Evolutionary conservation across 2,888 invertebrate species (phyloP), one percentile per base, ranked within the genome.

Genomic region (Diarsia dahlii): DNA sequence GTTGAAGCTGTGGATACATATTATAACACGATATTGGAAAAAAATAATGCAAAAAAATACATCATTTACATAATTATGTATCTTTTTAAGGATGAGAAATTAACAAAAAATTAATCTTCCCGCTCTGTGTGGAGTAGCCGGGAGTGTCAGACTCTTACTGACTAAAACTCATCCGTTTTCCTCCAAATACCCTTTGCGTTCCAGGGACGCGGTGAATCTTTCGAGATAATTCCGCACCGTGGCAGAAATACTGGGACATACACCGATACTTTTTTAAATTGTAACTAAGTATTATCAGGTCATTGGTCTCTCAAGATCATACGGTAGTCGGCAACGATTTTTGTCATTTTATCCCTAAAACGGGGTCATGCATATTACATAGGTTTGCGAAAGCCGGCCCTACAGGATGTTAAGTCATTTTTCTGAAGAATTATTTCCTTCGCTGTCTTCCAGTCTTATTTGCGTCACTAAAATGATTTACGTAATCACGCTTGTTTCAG

Each of bases 381-480:
- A 54, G 15, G 8, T n/a, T 46, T 20, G 34, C 6, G 9, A 46
- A 56, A 76, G 4, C 15, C 3, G 18, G 13, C 3, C 0, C 28
- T 28, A n/a, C 48, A 64, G 46, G 13, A 64, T 71, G 52, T 72
- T 58, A 58, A 69, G n/a, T 45, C 5, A 23, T n/a, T 45, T 46
- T 18, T 74, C 18, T 34, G 45, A 62, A 34, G 28, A 54, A 60
- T 65, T 39, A 69, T 66, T 69, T 65, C 39, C 15, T 62, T 28
- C 12, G 9, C 13, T 62, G 45, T 68, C n/a, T 77, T 78, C 15
- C 28, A 10, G 45, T 54, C 45, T 56, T 68, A 77, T 65, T 65
- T 77, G 50, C 50, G 64, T 60, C 46, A 28, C n/a, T 73, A 28
- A 62, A 77, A 73, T 66, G 23, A 73, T 76, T 34, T 68, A 76